Percentiles rank a stretch among this genome's conserved stretches.
These are phyloP conservation scores for Panagrolaimus sp. DNA, from an alignment of 1,140 invertebrate species.

Conservation along the genomic window DNA sequence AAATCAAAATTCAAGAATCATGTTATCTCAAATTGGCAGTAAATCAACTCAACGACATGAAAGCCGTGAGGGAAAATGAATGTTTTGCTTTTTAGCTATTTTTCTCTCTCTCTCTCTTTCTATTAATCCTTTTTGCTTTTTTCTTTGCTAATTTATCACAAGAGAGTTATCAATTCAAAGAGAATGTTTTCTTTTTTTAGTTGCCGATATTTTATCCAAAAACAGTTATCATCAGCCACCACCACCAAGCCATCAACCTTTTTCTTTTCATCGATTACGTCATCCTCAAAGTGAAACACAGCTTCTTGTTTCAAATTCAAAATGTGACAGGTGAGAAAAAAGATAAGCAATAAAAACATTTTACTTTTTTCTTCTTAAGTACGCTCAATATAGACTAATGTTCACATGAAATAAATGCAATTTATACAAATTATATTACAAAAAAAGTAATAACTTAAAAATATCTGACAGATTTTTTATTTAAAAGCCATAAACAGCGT, in stretches of 20 bases:
- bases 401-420: too few relatives aligned
- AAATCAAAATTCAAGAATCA: background rate
- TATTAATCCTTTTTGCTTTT: background rate
- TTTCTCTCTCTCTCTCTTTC: too few relatives aligned
- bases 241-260: background rate
- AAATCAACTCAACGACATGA: constrained; percentile 4
- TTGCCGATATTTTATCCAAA: background rate
- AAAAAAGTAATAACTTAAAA: too few relatives aligned
- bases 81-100: too few relatives aligned
- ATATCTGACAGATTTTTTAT: too few relatives aligned
- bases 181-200: background rate
- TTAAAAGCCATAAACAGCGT: too few relatives aligned
- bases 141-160: background rate
- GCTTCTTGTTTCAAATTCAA: background rate
- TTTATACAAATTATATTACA: too few relatives aligned
- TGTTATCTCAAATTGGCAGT: constrained; percentile 11
- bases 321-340: background rate
- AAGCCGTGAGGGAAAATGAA: background rate
- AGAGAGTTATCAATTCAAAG: background rate
- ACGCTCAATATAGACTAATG: too few relatives aligned
- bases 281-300: background rate
- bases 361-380: too few relatives aligned
- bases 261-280: constrained; percentile 7
- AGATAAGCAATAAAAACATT: background rate
- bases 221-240: background rate